A percentile compares a stretch with the other conserved stretches of the same genome.
Conservation (phyloP, 1,140 invertebrate genomes). For the Aphelinus certus region DNA sequence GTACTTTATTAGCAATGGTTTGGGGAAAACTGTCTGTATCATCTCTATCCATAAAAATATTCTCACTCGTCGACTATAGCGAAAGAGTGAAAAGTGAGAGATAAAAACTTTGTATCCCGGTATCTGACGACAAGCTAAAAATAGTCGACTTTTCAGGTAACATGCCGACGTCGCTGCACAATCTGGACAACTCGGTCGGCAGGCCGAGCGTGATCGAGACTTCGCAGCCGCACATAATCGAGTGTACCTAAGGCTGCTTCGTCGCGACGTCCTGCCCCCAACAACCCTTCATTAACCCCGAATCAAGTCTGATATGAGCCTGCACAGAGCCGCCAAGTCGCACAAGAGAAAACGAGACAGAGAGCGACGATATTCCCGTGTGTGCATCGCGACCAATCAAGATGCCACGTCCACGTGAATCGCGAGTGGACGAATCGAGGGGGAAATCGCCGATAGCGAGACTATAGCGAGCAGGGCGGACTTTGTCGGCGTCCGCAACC, state of each 20-base stretch:
- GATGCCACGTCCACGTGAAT: too few species aligned
- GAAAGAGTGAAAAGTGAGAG: too few species aligned
- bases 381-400: too few species aligned
- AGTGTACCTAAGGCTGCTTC: slow-evolving; percentile 77
- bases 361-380: too few species aligned
- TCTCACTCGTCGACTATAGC: too few species aligned
- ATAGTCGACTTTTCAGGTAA: slow-evolving; percentile 51
- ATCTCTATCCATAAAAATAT: neutral
- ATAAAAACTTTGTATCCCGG: too few species aligned
- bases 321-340: slow-evolving; percentile 33
- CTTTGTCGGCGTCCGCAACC: slow-evolving; percentile 61
- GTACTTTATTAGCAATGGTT: neutral
- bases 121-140: too few species aligned
- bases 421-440: too few species aligned
- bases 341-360: slow-evolving; percentile 5
- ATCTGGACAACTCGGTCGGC: slow-evolving; percentile 71
- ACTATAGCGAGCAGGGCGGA: slow-evolving; percentile 49
- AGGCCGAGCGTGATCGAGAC: slow-evolving; percentile 85
- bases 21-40: neutral
- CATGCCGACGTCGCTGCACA: slow-evolving; percentile 64
- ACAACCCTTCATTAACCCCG: neutral
- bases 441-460: too few species aligned
- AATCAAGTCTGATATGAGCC: slow-evolving; percentile 24
- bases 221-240: slow-evolving; percentile 85
- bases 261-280: neutral